Base-by-base conservation (phyloP, 2,888 invertebrate species). In the Drosophila suboccidentalis region DNA sequence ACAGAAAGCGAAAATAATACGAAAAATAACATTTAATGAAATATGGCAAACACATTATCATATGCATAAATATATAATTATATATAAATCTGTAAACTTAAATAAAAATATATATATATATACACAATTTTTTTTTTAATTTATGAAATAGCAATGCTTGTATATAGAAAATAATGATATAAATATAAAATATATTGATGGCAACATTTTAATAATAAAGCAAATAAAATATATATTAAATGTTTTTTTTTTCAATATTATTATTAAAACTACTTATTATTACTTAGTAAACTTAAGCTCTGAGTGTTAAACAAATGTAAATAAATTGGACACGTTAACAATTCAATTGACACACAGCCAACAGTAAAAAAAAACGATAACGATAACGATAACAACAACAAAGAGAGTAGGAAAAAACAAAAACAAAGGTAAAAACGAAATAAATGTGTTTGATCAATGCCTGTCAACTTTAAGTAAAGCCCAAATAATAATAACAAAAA, bases 141-240 rank as follows among this genome's bases (percentile, higher is more conserved):
- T 86, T 86, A 83, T 77, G 76, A 81, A 59, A 58, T 83, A 86
- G 87, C 69, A 87, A 78, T 80, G 84, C 83, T 84, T 87, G 83
- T 84, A 87, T 26, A 84, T 87, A 87, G 73, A 76, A 43, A 44
- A 75, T 69, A 80, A 69, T 17, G 22, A 73, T 47, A 38, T 44
- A 50, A n/a, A 50, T 50, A 44, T 75, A 61, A 64, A n/a, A 69
- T 32, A 78, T 69, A 77, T 79, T 53, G 63, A 74, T 74, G 77
- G 74, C 55, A 75, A 59, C 60, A 80, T 80, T 75, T 75, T 60
- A 80, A 70, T 76, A 70, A 70, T 80, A 75, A 78, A 61, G 53
- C 44, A 53, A 54, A 57, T 57, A 13, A n/a, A 22, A 47, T 63
- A 68, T 59, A 57, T 55, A 68, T 53, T 55, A 65, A 41, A 34